Base-by-base conservation (phyloP, 1,140 invertebrate genomes). In the Caenorhabditis remanei region DNA sequence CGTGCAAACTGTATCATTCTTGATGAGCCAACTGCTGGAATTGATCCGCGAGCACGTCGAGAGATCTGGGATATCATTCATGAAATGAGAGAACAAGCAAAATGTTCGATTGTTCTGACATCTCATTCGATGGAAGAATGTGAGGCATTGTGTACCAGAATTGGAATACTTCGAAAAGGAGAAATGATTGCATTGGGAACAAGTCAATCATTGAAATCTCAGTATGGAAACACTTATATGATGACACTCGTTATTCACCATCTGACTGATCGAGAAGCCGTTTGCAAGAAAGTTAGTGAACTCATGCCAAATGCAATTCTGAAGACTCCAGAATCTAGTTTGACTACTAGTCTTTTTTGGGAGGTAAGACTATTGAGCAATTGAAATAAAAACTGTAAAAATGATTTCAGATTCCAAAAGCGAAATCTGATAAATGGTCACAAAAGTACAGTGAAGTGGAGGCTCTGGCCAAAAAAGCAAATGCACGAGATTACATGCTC, bases 11-110 rank as follows among this genome's bases (percentile, higher is more conserved):
- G 93, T 40, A 91, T 94, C 24, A 93, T 94, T 75, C 89, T 94
- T 43, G 94, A 94, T 92, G 94, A 94, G 89, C 94, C 94, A 9
- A 94, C 94, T 13, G 94, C 94, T 46, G 94, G 94, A 50, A 94
- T 94, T 91, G 94, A 94, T 90, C 94, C 94, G 0, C 92, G 93
- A 4, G 93, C 94, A 6, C 89, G 94, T 82, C 88, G 94, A 65
- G 93, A 94, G 89, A 88, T 94, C n/a, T 95, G 94, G 94, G 92
- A 94, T 86, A 85, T 93, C 6, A 89, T 93, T 24, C 89, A 87
- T 40, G 56, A 90, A 43, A 75, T 82, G 40, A 24, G 86, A n/a
- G 53, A 75, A 24, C 58, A 83, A 4, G 58, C 8, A 4, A 55
- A 85, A 14, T 63, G 82, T 7, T 87, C 89, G 4, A 32, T 89